A percentile compares a stretch with the other conserved stretches of the same genome.
Evolutionary conservation across 2,113 vertebrate genomes (phyloP).

Genomic region (Kryptolebias marmoratus): DNA sequence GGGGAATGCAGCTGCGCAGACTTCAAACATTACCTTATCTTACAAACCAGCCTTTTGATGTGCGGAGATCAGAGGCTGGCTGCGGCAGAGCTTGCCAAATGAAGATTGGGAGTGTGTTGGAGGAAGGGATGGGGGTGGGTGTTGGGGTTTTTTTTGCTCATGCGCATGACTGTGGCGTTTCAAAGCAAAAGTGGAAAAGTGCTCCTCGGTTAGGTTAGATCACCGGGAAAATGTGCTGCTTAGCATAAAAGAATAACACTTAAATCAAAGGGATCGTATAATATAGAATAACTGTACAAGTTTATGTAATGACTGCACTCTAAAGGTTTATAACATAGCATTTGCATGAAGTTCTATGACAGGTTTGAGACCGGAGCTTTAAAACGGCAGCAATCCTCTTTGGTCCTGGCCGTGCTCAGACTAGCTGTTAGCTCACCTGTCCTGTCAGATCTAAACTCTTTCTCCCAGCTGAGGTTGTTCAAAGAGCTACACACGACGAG

Average conservation of each 20-base stretch:
- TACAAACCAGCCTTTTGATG: constrained; percentile 94
- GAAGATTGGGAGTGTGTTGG: constrained; percentile 82
- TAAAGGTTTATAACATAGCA: no score
- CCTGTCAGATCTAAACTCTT: no score
- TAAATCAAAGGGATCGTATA: no score
- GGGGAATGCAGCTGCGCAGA: constrained; percentile 88
- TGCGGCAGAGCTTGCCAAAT: constrained; percentile 88
- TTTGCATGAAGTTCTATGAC: no score
- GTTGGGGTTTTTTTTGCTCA: constrained; percentile 58
- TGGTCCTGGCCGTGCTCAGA: no score
- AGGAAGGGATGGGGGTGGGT: constrained; percentile 53
- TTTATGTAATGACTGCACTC: no score
- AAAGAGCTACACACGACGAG: no score
- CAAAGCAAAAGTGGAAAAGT: constrained; percentile 86
- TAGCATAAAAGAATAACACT: constrained; percentile 33
- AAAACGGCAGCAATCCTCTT: no score
- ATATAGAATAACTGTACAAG: no score
- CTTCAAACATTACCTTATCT: constrained; percentile 96
- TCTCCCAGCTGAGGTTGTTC: no score
- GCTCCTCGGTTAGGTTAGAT: constrained; percentile 86
- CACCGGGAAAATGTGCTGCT: constrained; percentile 78
- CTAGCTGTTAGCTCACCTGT: no score
- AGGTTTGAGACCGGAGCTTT: no score
- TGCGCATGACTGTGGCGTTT: constrained; percentile 87
- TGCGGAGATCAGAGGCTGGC: constrained; percentile 91